A percentile compares a stretch with the other conserved stretches of the same genome.
These are phyloP conservation scores for Aythya baeri DNA, from an alignment of 2,113 vertebrate genomes.

Conservation along the genomic window DNA sequence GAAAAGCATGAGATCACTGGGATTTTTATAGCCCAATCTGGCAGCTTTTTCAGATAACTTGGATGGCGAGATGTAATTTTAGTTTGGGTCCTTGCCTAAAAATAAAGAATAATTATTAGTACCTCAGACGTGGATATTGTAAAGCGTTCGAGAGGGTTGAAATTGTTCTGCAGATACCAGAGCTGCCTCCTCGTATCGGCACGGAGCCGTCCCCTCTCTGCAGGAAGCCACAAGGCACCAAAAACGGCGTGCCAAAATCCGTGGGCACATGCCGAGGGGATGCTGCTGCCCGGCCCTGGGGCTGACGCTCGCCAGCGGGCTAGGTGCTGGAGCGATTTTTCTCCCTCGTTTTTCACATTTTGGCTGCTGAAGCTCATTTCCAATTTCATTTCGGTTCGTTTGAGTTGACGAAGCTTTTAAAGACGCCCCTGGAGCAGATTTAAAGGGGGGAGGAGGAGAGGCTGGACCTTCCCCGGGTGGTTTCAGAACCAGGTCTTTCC, in stretches of 20 bases:
- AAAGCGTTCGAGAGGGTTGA: slow-evolving; percentile 2
- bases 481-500: slow-evolving; percentile 23
- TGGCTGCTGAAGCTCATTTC: neutral
- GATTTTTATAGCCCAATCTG: slow-evolving; percentile 74
- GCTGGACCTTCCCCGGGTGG: neutral
- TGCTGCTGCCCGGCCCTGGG: neutral
- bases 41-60: slow-evolving; percentile 72
- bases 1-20: slow-evolving; percentile 73
- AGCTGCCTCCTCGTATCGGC: neutral
- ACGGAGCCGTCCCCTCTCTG: neutral
- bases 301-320: neutral
- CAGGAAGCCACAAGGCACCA: neutral
- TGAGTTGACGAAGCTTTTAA: neutral
- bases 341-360: neutral
- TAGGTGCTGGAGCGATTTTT: neutral
- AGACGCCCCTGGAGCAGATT: neutral
- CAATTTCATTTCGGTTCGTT: neutral
- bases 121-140: slow-evolving; percentile 56
- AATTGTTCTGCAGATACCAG: neutral
- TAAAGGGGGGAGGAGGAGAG: neutral
- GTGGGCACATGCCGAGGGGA: neutral
- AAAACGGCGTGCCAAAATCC: neutral
- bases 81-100: slow-evolving; percentile 70
- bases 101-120: slow-evolving; percentile 74
- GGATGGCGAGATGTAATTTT: slow-evolving; percentile 70